These are phyloP conservation scores for Podarcis cretensis DNA, from an alignment of 2,113 vertebrate species.

Conservation along the genomic window DNA sequence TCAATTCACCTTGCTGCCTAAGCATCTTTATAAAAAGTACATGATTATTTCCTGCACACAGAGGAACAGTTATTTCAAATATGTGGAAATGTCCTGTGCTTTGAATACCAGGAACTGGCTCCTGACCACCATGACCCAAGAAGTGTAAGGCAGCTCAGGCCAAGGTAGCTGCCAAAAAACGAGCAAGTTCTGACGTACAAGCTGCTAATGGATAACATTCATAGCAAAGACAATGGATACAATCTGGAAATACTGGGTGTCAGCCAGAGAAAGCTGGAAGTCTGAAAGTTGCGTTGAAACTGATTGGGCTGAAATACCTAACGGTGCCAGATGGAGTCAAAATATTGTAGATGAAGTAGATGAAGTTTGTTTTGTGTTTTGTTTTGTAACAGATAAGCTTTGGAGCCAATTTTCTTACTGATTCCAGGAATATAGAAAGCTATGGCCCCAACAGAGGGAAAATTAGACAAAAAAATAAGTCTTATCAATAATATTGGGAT, in stretches of 20 bases:
- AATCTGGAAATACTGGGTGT: slow-evolving; percentile 10
- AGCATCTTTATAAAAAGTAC: not conserved
- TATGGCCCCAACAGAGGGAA: too few species aligned
- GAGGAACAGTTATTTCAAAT: slow-evolving; percentile 19
- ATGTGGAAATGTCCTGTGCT: slow-evolving; percentile 3
- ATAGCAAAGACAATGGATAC: not conserved
- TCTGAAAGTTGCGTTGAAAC: not conserved
- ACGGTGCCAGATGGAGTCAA: not conserved
- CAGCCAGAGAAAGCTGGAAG: slow-evolving; percentile 2
- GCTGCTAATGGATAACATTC: slow-evolving; percentile 11
- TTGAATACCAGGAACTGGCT: slow-evolving; percentile 24
- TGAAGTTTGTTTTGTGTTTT: not conserved
- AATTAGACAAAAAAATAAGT: not conserved
- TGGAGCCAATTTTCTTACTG: not conserved
- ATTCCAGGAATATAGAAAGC: not conserved
- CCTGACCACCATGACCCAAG: not conserved
- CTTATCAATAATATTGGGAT: too few species aligned
- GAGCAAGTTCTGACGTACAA: not conserved
- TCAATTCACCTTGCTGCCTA: slow-evolving; percentile 16
- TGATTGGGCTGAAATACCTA: not conserved
- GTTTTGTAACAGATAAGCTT: too few species aligned
- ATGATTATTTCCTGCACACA: not conserved
- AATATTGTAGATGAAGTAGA: slow-evolving; percentile 5
- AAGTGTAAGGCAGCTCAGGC: not conserved
- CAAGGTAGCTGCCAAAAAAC: not conserved